These are phyloP conservation scores for Pyrochroa serraticornis DNA, from an alignment of 2,888 invertebrate genomes.

Conservation along the genomic window DNA sequence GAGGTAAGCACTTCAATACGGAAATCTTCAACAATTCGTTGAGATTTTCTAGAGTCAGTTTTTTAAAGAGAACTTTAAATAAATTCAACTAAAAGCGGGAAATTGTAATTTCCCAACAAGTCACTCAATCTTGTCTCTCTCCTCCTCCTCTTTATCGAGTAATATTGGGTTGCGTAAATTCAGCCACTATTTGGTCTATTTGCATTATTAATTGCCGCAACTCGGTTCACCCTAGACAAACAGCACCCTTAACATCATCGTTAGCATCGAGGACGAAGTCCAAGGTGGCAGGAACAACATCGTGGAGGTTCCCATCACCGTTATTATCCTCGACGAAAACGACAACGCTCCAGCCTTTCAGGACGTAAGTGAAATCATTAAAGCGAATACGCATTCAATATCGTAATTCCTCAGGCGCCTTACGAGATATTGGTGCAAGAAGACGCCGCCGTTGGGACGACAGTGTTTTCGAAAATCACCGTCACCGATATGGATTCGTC, in stretches of 20 bases:
- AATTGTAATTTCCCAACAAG: too few relatives aligned
- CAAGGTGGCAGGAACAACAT: slow-evolving; percentile 69
- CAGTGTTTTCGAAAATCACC: slow-evolving; percentile 73
- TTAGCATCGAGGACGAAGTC: slow-evolving; percentile 80
- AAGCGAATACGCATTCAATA: neutral
- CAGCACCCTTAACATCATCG: slow-evolving; percentile 78
- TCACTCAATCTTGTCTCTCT: too few relatives aligned
- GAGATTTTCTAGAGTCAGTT: neutral
- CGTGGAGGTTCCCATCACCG: slow-evolving; percentile 76
- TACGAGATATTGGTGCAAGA: slow-evolving; percentile 82
- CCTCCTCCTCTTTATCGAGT: too few relatives aligned
- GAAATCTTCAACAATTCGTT: neutral
- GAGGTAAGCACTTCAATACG: slow-evolving; percentile 64
- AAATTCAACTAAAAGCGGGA: too few relatives aligned
- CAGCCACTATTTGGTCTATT: too few relatives aligned
- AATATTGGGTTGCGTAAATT: too few relatives aligned
- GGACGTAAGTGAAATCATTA: slow-evolving; percentile 64
- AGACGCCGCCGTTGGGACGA: slow-evolving; percentile 74
- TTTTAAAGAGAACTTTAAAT: too few relatives aligned
- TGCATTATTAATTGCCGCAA: too few relatives aligned
- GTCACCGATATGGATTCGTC: slow-evolving; percentile 82
- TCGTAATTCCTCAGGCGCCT: slow-evolving; percentile 67
- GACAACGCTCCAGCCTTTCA: slow-evolving; percentile 84
- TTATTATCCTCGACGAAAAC: slow-evolving; percentile 87
- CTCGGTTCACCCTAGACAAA: slow-evolving; percentile 63